Conservation (phyloP, 1,140 invertebrate species). For the Halesus radiatus region DNA sequence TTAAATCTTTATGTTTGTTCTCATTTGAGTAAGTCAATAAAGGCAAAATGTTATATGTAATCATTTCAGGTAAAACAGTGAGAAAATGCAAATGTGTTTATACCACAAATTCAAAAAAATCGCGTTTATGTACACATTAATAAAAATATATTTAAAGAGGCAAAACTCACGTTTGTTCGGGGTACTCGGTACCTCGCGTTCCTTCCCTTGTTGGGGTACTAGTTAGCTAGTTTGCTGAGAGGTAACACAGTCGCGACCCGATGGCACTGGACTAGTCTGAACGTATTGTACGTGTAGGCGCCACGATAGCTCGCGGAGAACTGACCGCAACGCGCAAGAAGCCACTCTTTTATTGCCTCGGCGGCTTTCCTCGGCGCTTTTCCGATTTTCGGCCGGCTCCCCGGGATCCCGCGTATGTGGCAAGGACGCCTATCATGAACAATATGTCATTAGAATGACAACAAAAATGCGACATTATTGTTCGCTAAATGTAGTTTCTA, state of each 20-base stretch:
- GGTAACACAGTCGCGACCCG: not conserved
- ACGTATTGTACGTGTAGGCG: not conserved
- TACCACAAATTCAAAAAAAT: not conserved
- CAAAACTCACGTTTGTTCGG: conserved; percentile 6
- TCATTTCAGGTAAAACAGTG: too few relatives aligned
- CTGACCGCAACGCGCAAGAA: not conserved
- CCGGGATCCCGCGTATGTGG: not conserved
- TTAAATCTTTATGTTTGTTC: too few relatives aligned
- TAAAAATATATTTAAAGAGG: not conserved
- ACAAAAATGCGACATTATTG: too few relatives aligned
- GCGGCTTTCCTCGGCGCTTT: not conserved
- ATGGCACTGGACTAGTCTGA: too few relatives aligned
- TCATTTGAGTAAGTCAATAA: too few relatives aligned
- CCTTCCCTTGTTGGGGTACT: not conserved
- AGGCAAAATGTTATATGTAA: too few relatives aligned
- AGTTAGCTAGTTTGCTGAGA: not conserved
- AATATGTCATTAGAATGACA: too few relatives aligned
- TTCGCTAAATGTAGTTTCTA: too few relatives aligned
- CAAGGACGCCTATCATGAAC: not conserved
- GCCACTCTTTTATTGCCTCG: not conserved
- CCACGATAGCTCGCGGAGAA: conserved; percentile 10
- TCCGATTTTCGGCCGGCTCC: not conserved
- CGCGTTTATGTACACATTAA: not conserved
- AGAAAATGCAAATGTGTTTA: too few relatives aligned
- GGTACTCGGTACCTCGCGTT: not conserved